phyloP scores from a whole-genome alignment of 2,797 vertebrate genomes.

The Enteromius thamalakanensis region DNA sequence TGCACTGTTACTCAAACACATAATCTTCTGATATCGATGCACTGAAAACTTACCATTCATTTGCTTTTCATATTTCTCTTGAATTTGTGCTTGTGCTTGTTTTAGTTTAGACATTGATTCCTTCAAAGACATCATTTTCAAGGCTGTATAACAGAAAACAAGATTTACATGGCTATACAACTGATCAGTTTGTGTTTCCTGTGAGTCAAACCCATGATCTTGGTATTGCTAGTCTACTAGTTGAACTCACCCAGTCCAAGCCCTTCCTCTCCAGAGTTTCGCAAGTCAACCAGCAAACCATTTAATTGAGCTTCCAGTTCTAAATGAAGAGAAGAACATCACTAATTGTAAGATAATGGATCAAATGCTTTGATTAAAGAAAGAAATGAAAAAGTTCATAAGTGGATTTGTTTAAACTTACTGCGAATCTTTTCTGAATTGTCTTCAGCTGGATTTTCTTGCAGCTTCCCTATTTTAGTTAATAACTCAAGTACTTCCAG shows the following conservation, averaged over 20 bases:
- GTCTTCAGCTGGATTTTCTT: slow-evolving; percentile 19
- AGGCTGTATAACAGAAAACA: slow-evolving; percentile 55
- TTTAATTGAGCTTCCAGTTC: slow-evolving; percentile 27
- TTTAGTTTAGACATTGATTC: slow-evolving; percentile 52
- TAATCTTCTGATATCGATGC: neutral
- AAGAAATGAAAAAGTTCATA: neutral
- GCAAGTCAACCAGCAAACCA: slow-evolving; percentile 12
- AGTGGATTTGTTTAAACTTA: neutral
- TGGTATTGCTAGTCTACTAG: neutral
- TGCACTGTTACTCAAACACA: neutral
- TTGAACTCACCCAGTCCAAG: slow-evolving; percentile 31
- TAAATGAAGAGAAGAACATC: slow-evolving; percentile 7
- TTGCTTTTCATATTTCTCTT: slow-evolving; percentile 20
- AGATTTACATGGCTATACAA: neutral
- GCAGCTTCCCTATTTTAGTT: slow-evolving; percentile 2
- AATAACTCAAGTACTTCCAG: slow-evolving; percentile 17
- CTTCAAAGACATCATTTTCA: slow-evolving; percentile 61
- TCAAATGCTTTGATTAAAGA: neutral
- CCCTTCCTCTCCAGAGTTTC: slow-evolving; percentile 26
- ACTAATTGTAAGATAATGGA: neutral
- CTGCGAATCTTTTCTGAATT: slow-evolving; percentile 12
- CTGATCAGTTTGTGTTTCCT: neutral
- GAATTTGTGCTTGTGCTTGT: neutral
- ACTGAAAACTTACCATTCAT: slow-evolving; percentile 57
- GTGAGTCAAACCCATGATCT: neutral